phyloP scores from a whole-genome alignment of 2,888 invertebrate genomes.

The Drosophila kokeensis region DNA sequence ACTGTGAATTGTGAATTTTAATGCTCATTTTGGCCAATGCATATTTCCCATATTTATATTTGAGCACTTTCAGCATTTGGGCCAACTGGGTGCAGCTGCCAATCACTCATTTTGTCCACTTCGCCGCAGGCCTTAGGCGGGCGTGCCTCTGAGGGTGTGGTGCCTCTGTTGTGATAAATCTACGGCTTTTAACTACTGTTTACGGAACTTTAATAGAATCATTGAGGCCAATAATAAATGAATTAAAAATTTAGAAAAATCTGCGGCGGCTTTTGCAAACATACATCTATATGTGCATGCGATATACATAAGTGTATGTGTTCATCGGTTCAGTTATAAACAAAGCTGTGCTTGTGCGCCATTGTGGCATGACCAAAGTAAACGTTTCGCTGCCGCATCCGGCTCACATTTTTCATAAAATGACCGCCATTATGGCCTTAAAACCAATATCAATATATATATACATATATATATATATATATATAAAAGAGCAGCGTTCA shows the following conservation, averaged over 20 bases:
- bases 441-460: constrained; percentile 9
- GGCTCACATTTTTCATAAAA: constrained; percentile 32
- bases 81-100: constrained; percentile 4
- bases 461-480: not conserved
- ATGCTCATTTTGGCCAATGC: constrained; percentile 44
- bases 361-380: constrained; percentile 9
- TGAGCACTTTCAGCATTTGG: constrained; percentile 25
- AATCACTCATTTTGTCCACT: constrained; percentile 38
- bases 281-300: not conserved
- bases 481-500: constrained; percentile 5
- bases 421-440: constrained; percentile 44
- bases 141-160: constrained; percentile 1
- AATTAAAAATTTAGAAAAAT: constrained; percentile 67
- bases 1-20: constrained; percentile 41
- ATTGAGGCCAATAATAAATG: constrained; percentile 65
- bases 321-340: constrained; percentile 2
- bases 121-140: not conserved
- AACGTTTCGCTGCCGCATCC: constrained; percentile 41
- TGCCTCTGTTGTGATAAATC: constrained; percentile 1
- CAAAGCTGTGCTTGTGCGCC: not conserved
- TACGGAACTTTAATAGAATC: constrained; percentile 68
- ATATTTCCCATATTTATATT: constrained; percentile 35
- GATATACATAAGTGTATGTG: constrained; percentile 9
- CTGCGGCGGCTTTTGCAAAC: constrained; percentile 17
- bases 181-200: constrained; percentile 39